Percentiles rank a stretch among this genome's conserved stretches.
These are phyloP conservation scores for Acholoe squamosa DNA, from an alignment of 2,888 invertebrate genomes.

Conservation along the genomic window DNA sequence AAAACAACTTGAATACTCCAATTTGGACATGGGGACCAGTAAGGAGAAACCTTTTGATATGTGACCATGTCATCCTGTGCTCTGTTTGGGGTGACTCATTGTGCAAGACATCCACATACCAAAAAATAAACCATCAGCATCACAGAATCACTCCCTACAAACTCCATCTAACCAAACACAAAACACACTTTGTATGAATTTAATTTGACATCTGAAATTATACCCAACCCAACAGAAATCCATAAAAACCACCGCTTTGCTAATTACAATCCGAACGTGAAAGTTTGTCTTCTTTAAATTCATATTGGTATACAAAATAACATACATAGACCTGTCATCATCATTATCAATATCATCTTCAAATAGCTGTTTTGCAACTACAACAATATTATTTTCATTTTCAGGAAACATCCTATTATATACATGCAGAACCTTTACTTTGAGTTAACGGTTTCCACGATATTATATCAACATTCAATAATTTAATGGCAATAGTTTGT, in stretches of 20 bases:
- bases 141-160: constrained; percentile 3
- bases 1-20: too few relatives aligned
- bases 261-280: too few relatives aligned
- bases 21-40: too few relatives aligned
- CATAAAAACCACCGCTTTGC: too few relatives aligned
- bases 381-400: background rate
- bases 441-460: constrained; percentile 10
- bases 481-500: constrained; percentile 25
- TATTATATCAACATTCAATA: constrained; percentile 14
- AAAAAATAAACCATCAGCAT: background rate
- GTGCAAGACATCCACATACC: background rate
- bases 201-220: too few relatives aligned
- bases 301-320: background rate
- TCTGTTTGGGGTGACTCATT: too few relatives aligned
- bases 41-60: too few relatives aligned
- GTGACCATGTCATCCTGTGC: too few relatives aligned
- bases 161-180: background rate
- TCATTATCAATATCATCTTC: background rate
- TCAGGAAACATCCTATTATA: constrained; percentile 27
- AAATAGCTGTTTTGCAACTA: constrained; percentile 29
- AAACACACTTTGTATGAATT: background rate
- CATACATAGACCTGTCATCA: background rate
- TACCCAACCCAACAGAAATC: too few relatives aligned
- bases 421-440: background rate
- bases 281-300: too few relatives aligned